Percentiles rank a stretch among this genome's conserved stretches.
These are phyloP conservation scores for Psylliodes chrysocephalus DNA, from an alignment of 2,888 invertebrate genomes.

Conservation along the genomic window DNA sequence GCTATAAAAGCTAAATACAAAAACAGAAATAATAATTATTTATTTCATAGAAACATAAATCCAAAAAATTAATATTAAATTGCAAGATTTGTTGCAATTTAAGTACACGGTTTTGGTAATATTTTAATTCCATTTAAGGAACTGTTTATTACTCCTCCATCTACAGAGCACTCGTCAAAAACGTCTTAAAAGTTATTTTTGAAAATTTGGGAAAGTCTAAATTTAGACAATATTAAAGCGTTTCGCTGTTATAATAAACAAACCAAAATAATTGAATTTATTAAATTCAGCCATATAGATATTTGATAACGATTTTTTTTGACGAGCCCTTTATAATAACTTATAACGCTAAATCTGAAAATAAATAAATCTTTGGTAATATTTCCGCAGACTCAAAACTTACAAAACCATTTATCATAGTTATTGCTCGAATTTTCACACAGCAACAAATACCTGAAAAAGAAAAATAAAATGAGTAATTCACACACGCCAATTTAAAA, in stretches of 20 bases:
- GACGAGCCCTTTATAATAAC: not conserved
- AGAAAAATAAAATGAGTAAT: not conserved
- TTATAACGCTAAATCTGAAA: conserved; percentile 3
- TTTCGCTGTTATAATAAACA: no score
- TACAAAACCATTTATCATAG: conserved; percentile 11
- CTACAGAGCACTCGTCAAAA: no score
- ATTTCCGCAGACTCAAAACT: conserved; percentile 8
- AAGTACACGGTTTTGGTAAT: no score
- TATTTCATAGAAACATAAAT: not conserved
- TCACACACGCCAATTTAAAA: no score
- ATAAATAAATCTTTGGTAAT: conserved; percentile 33
- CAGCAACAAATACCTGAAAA: conserved; percentile 18
- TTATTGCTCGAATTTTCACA: conserved; percentile 26
- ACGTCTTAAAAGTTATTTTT: no score
- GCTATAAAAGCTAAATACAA: not conserved
- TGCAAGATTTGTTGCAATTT: not conserved
- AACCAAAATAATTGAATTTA: no score
- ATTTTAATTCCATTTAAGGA: no score
- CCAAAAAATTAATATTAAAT: not conserved
- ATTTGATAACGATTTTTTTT: no score
- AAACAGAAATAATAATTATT: not conserved
- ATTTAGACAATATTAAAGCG: no score
- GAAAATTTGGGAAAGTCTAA: no score
- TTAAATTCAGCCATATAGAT: no score
- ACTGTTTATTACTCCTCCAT: no score